Evolutionary conservation across 2,797 vertebrate species (phyloP), one percentile per base, ranked within the genome.

Genomic region (Pseudochirops corinnae): DNA sequence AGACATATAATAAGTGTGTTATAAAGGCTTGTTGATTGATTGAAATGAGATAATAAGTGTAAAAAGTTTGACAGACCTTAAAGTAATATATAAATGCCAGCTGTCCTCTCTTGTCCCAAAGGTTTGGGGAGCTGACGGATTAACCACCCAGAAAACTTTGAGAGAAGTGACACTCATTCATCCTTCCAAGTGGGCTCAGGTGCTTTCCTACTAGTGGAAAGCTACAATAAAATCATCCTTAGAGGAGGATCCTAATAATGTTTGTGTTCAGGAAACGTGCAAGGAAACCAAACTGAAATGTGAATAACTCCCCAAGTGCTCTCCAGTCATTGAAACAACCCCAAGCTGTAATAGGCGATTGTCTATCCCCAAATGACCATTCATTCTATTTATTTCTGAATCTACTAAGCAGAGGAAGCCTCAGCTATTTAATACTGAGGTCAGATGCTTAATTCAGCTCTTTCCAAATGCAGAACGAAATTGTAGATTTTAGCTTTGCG

Each of bases 331-430:
- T 90, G 50, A 94, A 87, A 94, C 18, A 93, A 10, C 18, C 6
- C 91, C 3, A 21, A 29, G 28, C 14, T 26, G 0, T 24, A 87
- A 67, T 46, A 52, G 92, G 26, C 56, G 31, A 21, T 28, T 57
- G 33, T 21, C 4, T 87, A 60, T 0, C 14, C 39, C 55, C 39
- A 57, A 96, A 14, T 2, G 57, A 91, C 53, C 7, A 55, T 33
- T 93, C 39, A 62, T 91, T 96, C 93, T 92, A 58, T 62, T 28
- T 95, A 46, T 87, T 31, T 33, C 50, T 93, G 33, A 21, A 58
- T 94, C 46, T 50, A 93, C 7, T 21, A 29, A 92, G 74, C 92
- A 95, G 74, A 74, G 57, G 90, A 96, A 96, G 12, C 46, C 92
- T 95, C 91, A 56, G 33, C n/a, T 93, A 12, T 91, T 91, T 74